Percentiles rank a stretch among this genome's conserved stretches.
Conservation (phyloP, 2,888 invertebrate species). For the Tenthredo mesomela region DNA sequence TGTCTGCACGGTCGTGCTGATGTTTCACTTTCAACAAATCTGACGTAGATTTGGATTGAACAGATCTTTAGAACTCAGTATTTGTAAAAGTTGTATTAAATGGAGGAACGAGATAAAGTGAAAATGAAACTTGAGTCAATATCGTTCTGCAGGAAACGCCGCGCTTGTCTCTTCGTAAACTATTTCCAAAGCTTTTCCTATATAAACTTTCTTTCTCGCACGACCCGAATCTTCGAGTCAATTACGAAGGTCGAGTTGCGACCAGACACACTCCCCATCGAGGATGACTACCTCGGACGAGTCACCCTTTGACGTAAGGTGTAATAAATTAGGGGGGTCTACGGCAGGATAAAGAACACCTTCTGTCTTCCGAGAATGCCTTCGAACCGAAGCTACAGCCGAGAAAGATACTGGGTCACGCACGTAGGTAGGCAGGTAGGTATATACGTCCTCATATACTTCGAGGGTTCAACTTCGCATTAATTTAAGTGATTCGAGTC, state of each 20-base stretch:
- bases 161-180: not conserved
- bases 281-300: conserved; percentile 43
- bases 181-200: conserved; percentile 10
- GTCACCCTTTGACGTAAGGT: conserved; percentile 48
- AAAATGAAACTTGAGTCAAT: not conserved
- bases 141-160: not conserved
- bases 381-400: conserved; percentile 28
- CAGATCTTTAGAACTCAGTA: not conserved
- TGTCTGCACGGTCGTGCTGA: not conserved
- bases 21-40: conserved; percentile 5
- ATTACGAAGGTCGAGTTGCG: conserved; percentile 39
- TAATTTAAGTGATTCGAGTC: conserved; percentile 49
- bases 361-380: conserved; percentile 43
- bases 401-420: conserved; percentile 44
- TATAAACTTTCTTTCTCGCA: conserved; percentile 4
- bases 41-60: not conserved
- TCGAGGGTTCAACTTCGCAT: conserved; percentile 32
- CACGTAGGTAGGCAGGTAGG: conserved; percentile 7
- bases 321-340: conserved; percentile 38
- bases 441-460: conserved; percentile 32
- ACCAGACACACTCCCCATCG: conserved; percentile 27
- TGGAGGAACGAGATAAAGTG: not conserved
- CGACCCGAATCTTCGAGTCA: conserved; percentile 46
- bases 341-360: conserved; percentile 34
- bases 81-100: not conserved